phyloP scores from a whole-genome alignment of 2,797 vertebrate genomes.

The Delichon dasypus region DNA sequence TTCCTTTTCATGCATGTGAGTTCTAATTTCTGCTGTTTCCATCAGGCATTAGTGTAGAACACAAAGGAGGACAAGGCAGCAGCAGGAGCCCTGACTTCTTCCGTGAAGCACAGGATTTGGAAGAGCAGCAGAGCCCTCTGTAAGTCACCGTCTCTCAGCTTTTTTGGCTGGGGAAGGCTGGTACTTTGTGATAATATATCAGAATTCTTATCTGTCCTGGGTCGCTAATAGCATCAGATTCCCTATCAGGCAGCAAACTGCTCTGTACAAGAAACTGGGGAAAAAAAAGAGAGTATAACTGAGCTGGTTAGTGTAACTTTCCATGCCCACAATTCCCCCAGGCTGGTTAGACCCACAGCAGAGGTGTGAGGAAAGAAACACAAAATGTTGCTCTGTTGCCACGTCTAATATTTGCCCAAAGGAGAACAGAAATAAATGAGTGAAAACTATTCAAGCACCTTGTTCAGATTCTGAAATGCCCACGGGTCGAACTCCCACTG shows the following conservation, averaged over 20 bases:
- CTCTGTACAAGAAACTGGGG: background rate
- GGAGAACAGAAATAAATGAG: background rate
- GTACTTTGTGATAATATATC: background rate
- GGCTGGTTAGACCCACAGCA: fast-evolving
- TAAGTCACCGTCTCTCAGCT: background rate
- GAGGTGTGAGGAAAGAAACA: background rate
- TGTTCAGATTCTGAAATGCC: background rate
- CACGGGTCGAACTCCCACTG: fast-evolving
- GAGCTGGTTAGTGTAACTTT: background rate
- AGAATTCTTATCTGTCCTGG: background rate
- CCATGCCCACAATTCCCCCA: background rate
- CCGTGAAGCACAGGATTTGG: background rate
- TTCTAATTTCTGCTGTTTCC: background rate
- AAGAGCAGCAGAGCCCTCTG: background rate
- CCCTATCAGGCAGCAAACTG: background rate
- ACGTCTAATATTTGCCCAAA: background rate
- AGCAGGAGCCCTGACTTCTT: background rate
- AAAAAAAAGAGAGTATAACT: background rate
- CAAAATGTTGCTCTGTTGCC: background rate
- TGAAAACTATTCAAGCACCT: background rate
- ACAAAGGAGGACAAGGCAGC: background rate
- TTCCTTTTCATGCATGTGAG: background rate
- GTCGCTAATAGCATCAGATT: background rate
- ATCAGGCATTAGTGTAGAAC: background rate
- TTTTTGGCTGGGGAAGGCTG: background rate